Conservation (phyloP, 2,797 vertebrate genomes). For the Scleropages formosus region DNA sequence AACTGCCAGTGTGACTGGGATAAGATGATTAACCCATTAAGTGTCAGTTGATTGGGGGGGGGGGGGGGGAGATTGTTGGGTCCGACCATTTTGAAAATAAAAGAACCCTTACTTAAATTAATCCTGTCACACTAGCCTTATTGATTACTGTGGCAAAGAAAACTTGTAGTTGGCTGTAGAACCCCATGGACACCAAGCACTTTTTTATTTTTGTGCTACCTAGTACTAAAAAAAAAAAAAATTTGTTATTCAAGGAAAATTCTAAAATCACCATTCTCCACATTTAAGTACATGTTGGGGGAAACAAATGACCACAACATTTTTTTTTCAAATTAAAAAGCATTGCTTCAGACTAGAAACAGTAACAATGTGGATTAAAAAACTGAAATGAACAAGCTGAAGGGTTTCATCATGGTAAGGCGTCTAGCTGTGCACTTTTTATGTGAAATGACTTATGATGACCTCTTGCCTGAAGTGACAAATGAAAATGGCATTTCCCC, state of each 20-base stretch:
- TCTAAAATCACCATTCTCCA: background rate
- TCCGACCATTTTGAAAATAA: constrained; percentile 15
- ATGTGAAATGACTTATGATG: constrained; percentile 18
- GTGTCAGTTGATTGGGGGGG: background rate
- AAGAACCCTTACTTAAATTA: background rate
- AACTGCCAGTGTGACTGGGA: background rate
- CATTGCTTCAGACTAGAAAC: background rate
- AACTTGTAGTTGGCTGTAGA: background rate
- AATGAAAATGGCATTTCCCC: constrained; percentile 25
- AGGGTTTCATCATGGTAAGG: background rate
- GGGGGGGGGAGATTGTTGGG: background rate
- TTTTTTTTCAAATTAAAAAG: constrained; percentile 6
- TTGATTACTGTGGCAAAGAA: constrained; percentile 23
- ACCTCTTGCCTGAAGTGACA: constrained; percentile 8
- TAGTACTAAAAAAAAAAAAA: background rate
- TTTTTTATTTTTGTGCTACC: constrained; percentile 12
- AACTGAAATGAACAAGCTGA: background rate
- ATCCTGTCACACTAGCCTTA: background rate
- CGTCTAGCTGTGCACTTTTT: background rate
- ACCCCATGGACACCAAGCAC: background rate
- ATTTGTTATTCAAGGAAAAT: constrained; percentile 13
- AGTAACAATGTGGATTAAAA: background rate
- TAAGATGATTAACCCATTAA: constrained; percentile 18
- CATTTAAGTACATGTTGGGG: background rate
- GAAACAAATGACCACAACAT: background rate